These are phyloP conservation scores for Eidolon dupreanum DNA, from an alignment of 2,797 vertebrate species.

Conservation along the genomic window DNA sequence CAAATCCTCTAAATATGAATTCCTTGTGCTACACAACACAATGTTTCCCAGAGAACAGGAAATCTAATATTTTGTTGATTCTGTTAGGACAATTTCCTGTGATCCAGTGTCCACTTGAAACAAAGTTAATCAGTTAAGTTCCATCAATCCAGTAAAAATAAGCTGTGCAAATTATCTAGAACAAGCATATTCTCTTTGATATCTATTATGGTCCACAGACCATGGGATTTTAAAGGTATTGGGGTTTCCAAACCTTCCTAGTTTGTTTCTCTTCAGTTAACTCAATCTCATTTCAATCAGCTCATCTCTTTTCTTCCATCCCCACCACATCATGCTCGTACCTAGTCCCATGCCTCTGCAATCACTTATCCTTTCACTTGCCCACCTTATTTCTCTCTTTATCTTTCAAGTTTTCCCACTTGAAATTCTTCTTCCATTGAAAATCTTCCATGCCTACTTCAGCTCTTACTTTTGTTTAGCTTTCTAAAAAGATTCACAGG, in stretches of 20 bases:
- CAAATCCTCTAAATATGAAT: background rate
- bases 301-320: too few species aligned
- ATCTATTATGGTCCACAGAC: background rate
- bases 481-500: background rate
- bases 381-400: background rate
- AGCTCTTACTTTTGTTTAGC: background rate
- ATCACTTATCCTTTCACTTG: background rate
- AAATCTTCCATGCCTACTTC: background rate
- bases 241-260: background rate
- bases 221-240: background rate
- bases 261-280: background rate
- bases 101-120: background rate
- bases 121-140: background rate
- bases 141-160: background rate
- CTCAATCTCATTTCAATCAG: background rate
- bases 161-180: background rate
- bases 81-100: background rate
- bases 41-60: background rate
- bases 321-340: background rate
- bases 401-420: background rate
- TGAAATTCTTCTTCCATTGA: background rate
- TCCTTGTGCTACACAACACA: background rate
- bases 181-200: background rate
- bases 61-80: background rate
- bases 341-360: background rate